Evolutionary conservation across 2,113 vertebrate genomes (phyloP).

Genomic region (Cynocephalus volans): DNA sequence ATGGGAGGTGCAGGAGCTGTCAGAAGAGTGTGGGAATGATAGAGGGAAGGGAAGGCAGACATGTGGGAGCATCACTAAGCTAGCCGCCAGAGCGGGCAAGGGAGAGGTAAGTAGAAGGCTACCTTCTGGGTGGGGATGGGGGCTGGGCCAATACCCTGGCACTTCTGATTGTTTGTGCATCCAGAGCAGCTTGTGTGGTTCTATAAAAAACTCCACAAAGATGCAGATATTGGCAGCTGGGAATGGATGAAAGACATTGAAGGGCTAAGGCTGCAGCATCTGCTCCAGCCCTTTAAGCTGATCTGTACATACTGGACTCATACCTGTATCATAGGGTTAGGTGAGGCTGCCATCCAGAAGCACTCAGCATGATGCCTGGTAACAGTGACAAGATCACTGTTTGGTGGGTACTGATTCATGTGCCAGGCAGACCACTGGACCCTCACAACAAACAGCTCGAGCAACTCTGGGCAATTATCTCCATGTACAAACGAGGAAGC

Average conservation of each 20-base stretch:
- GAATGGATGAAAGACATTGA: not conserved
- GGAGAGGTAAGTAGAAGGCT: not conserved
- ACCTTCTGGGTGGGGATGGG: not conserved
- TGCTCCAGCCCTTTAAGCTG: not conserved
- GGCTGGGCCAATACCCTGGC: not conserved
- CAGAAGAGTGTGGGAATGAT: not conserved
- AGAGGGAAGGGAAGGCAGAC: not conserved
- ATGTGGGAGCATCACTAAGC: accelerated
- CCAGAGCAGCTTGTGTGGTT: not conserved
- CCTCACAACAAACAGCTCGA: not conserved
- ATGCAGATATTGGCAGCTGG: not conserved
- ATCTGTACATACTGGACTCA: not conserved
- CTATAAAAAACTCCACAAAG: not conserved
- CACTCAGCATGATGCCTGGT: not conserved
- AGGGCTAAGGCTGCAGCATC: not conserved
- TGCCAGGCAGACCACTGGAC: not conserved
- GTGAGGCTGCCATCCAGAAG: not conserved
- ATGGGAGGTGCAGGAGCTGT: not conserved
- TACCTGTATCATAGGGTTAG: not conserved
- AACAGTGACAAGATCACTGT: not conserved
- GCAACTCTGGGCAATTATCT: not conserved
- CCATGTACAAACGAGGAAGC: not conserved
- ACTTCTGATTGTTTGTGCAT: not conserved
- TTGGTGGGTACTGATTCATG: not conserved
- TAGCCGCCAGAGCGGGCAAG: not conserved